Evolutionary conservation across 2,113 vertebrate genomes (phyloP).

Genomic region (Channa maculata): DNA sequence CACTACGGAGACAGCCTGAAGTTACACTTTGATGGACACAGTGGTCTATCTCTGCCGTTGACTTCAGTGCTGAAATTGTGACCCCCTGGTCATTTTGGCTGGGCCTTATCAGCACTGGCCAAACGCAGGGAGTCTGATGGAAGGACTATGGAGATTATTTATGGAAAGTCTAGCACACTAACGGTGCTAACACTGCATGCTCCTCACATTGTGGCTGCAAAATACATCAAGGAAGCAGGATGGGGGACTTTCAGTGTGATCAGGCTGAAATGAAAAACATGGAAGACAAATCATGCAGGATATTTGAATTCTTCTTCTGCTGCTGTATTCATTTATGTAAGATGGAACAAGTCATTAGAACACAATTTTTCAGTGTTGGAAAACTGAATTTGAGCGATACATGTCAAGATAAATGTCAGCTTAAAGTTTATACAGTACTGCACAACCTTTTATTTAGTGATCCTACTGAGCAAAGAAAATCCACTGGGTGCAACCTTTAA

Average conservation of each 20-base stretch:
- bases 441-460: slow-evolving; percentile 61
- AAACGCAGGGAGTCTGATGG: slow-evolving; percentile 68
- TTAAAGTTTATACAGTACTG: slow-evolving; percentile 61
- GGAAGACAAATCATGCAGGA: slow-evolving; percentile 5
- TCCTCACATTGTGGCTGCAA: slow-evolving; percentile 40
- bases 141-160: slow-evolving; percentile 66
- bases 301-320: background rate
- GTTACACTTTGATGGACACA: slow-evolving; percentile 81
- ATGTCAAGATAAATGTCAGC: slow-evolving; percentile 59
- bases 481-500: slow-evolving; percentile 69
- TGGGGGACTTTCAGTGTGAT: slow-evolving; percentile 28
- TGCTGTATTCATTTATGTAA: background rate
- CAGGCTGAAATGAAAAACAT: slow-evolving; percentile 27
- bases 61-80: slow-evolving; percentile 73
- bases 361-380: background rate
- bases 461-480: slow-evolving; percentile 64
- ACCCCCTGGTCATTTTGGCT: slow-evolving; percentile 70
- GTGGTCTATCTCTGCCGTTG: slow-evolving; percentile 72
- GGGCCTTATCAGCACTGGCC: slow-evolving; percentile 72
- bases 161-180: slow-evolving; percentile 56
- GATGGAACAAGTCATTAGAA: slow-evolving; percentile 32
- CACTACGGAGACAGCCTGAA: slow-evolving; percentile 75
- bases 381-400: slow-evolving; percentile 36
- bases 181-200: slow-evolving; percentile 45
- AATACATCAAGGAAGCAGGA: slow-evolving; percentile 37